A percentile compares a stretch with the other conserved stretches of the same genome.
Conservation (phyloP, 2,113 vertebrate genomes). For the Furnarius figulus region DNA sequence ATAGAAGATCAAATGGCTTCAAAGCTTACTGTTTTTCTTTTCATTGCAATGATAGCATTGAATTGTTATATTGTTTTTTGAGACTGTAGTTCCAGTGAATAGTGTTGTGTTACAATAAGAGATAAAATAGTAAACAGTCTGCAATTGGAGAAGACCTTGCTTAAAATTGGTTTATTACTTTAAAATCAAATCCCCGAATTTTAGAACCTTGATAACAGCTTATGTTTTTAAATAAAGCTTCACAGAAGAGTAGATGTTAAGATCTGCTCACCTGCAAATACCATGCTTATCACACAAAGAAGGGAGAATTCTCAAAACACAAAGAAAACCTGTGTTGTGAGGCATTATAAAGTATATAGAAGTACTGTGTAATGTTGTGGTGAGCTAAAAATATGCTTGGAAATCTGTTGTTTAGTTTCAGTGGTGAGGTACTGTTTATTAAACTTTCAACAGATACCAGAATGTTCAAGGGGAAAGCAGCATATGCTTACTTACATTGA, state of each 20-base stretch:
- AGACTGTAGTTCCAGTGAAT: neutral
- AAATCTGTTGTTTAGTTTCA: neutral
- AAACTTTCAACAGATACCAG: neutral
- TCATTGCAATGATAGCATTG: neutral
- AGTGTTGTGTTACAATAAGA: neutral
- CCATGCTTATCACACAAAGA: neutral
- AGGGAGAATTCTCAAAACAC: neutral
- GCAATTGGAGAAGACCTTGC: neutral
- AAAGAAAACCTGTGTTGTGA: neutral
- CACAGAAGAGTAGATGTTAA: neutral
- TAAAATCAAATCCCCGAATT: neutral
- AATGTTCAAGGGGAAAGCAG: neutral
- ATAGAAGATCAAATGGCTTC: slow-evolving; percentile 8
- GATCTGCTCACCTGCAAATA: neutral
- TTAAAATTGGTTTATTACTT: neutral
- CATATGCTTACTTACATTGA: neutral
- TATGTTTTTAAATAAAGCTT: neutral
- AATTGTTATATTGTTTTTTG: neutral
- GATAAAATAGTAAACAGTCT: neutral
- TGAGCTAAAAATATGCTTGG: neutral
- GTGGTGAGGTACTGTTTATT: neutral
- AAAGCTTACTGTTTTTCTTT: neutral
- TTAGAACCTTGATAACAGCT: neutral
- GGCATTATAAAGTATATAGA: neutral
- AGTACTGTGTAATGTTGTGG: neutral